Evolutionary conservation across 2,888 invertebrate species (phyloP), one percentile per base, ranked within the genome.

Genomic region (Gryllus longicercus): DNA sequence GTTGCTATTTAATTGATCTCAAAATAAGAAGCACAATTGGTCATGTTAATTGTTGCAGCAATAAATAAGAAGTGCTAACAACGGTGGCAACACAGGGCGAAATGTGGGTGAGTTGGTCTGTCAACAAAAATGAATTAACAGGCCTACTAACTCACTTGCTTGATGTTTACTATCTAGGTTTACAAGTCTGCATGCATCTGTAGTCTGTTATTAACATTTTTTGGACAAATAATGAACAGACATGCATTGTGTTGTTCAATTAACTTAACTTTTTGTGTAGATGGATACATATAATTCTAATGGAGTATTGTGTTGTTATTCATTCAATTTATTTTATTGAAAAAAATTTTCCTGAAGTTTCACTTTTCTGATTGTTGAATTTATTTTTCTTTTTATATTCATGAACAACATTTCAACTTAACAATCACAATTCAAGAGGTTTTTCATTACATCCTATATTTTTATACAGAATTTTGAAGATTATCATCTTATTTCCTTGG

Each of bases 81-180:
- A 14, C 14, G 63, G 11, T 63, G 63, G 63, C 63, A 63, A 63
- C 16, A 63, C 63, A n/a, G n/a, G 16, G 63, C 14, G 63, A 63
- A 63, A n/a, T n/a, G 63, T 63, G 63, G 63, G 63, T 63, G 63
- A 63, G 63, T 63, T 63, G 63, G 63, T 63, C 63, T 63, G 63
- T 63, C 16, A 18, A 18, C 63, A 63, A n/a, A 18, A 18, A n/a
- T n/a, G n/a, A 63, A n/a, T n/a, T 63, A 63, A 63, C 63, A 63
- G 63, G 63, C 63, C 63, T 63, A 63, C 63, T 63, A 63, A 63
- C 63, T 63, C 63, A 63, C 16, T 63, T n/a, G 38, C n/a, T 63
- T 12, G 63, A 63, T 63, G 18, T 63, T 63, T 14, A 18, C 4
- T 63, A 63, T 8, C 16, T 16, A 63, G 14, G 63, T 4, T 63